Evolutionary conservation across 2,888 invertebrate genomes (phyloP), one percentile per base, ranked within the genome.

Genomic region (Drosophila incognita): DNA sequence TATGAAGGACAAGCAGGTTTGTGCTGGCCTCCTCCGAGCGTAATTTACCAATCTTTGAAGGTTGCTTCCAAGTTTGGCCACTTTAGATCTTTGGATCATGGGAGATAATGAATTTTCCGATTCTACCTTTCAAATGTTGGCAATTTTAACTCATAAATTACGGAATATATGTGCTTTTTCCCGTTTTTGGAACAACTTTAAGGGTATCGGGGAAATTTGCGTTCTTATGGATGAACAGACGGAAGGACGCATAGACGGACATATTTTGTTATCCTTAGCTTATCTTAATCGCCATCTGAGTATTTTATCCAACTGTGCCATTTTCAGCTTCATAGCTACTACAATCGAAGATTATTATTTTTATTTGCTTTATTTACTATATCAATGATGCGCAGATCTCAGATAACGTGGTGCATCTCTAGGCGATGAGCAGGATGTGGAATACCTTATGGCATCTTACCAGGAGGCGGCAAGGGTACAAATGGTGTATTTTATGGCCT

Each of bases 401-500:
- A 46, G 46, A 24, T 36, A 27, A 54, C 2, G 27, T 13, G 27
- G 54, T 10, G 4, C 65, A 76, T 61, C 71, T 48, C 61, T 70
- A 46, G 33, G 4, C 40, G 11, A 11, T 24, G 46, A 18, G 15
- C 52, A 29, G 63, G 46, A 61, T 60, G 52, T 35, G 35, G 51
- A 51, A 51, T 29, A 64, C 27, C 52, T 59, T 58, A 35, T n/a
- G 58, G 29, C 40, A 59, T 51, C 57, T 49, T 59, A 36, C 27
- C 76, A 76, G 57, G 42, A 38, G 53, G 42, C 57, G 53, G 24
- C 49, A 35, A 46, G 60, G 48, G 54, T 61, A 61, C 58, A 64
- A 73, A 62, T 69, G 62, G 57, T 73, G 38, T 36, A 53, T 65
- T 57, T 73, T 61, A 60, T 49, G 51, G 58, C 29, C 74, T 48